Evolutionary conservation across 2,113 vertebrate genomes (phyloP), one percentile per base, ranked within the genome.

Genomic region (Hirundichthys speculiger): DNA sequence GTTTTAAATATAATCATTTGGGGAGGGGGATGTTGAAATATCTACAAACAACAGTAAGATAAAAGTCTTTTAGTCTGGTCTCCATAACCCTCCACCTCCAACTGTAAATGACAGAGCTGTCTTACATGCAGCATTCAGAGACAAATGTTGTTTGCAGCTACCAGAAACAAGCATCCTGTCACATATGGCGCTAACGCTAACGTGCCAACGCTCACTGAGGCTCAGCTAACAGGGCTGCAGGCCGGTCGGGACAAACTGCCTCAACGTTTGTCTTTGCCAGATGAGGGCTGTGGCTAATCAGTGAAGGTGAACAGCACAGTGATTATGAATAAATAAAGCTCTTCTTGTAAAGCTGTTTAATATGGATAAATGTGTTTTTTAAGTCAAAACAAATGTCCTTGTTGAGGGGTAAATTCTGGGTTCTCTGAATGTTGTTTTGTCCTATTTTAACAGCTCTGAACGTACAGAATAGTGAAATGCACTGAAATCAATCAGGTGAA

Each of bases 171-270:
- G 69, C 82, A 73, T 79, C 41, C 63, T 73, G 76, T 80, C 83
- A 70, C 88, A 92, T 84, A 90, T 82, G 85, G 81, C 63, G 57
- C 79, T 63, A 38, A 3, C 24, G 19, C 19, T 1, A 63, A 64
- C 45, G 45, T 73, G 88, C 85, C 89, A 85, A 59, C 68, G 45
- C 80, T 69, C 72, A 82, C 83, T 74, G 80, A 27, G 75, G 78
- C 80, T 61, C 76, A 74, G 81, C 79, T 70, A 87, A 73, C 52
- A 73, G 21, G 75, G 72, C 79, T 52, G 52, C 49, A 16, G 61
- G 65, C 70, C 64, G 85, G 82, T 88, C 75, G 64, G 57, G 40
- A 79, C 85, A 87, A 87, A 86, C 76, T 79, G 73, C 73, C 73
- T 86, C 47, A 49, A 74, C 59, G 39, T 25, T 18, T 22, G 55